phyloP scores from a whole-genome alignment of 2,113 vertebrate species.

The Pseudopipra pipra region DNA sequence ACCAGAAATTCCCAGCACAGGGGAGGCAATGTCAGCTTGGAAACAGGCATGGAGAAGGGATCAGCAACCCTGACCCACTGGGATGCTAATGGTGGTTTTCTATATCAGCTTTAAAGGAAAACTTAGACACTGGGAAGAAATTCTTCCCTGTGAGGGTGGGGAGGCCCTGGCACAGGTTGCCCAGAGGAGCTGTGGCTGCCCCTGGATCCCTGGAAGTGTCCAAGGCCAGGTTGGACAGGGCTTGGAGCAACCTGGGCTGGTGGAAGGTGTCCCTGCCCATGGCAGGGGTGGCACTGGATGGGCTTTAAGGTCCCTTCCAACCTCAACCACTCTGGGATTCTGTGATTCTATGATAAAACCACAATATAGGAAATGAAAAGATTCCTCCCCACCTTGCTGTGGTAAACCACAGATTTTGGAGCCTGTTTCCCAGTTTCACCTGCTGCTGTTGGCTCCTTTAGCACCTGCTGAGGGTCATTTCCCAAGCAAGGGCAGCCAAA shows the following conservation, averaged over 20 bases:
- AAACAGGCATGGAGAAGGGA: neutral
- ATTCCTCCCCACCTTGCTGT: neutral
- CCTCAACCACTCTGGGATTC: neutral
- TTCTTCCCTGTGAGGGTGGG: neutral
- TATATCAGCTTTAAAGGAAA: neutral
- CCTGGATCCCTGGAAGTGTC: neutral
- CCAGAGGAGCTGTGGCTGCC: neutral
- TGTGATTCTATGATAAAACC: neutral
- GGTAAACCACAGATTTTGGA: neutral
- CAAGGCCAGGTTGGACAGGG: neutral
- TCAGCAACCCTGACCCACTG: rapidly evolving
- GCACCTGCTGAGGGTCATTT: rapidly evolving
- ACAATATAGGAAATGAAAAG: neutral
- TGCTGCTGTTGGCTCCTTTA: too few relatives aligned
- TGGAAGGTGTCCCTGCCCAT: neutral
- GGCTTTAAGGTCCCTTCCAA: neutral
- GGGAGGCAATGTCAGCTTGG: neutral
- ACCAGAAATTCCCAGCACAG: neutral
- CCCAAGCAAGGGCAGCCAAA: neutral
- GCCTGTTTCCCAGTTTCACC: neutral
- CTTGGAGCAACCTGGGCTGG: neutral
- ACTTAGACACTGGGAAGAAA: neutral
- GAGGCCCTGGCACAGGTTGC: neutral
- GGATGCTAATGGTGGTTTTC: rapidly evolving
- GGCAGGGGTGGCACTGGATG: rapidly evolving